phyloP scores from a whole-genome alignment of 2,797 vertebrate genomes.

The Etheostoma perlongum region DNA sequence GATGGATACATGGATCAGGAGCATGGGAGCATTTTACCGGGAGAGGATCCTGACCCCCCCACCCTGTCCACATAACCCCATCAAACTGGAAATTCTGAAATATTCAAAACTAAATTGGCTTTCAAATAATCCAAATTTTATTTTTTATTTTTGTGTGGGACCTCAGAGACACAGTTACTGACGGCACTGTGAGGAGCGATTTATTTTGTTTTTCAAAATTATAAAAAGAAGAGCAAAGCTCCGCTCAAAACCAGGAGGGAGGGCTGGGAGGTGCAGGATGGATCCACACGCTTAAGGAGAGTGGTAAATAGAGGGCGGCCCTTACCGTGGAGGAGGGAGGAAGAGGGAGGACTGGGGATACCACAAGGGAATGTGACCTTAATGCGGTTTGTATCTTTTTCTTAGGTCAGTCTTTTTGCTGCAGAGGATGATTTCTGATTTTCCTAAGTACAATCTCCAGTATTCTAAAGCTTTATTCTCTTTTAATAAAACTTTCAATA shows the following conservation, averaged over 20 bases:
- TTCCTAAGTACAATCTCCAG: slow-evolving; percentile 58
- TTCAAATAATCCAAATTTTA: slow-evolving; percentile 55
- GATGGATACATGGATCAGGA: slow-evolving; percentile 97
- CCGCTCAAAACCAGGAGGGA: slow-evolving; percentile 91
- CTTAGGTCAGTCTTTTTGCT: slow-evolving; percentile 69
- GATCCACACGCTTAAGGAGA: slow-evolving; percentile 93
- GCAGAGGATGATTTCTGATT: slow-evolving; percentile 61
- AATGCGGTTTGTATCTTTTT: slow-evolving; percentile 74
- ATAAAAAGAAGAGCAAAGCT: slow-evolving; percentile 91
- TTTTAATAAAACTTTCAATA: slow-evolving; percentile 77
- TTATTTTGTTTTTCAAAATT: slow-evolving; percentile 71
- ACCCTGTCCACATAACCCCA: slow-evolving; percentile 80
- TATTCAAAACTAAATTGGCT: slow-evolving; percentile 88
- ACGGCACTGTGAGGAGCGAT: slow-evolving; percentile 81
- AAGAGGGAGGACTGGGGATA: slow-evolving; percentile 66
- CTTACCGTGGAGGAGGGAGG: slow-evolving; percentile 65
- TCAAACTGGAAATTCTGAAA: slow-evolving; percentile 78
- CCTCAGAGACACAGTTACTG: slow-evolving; percentile 89
- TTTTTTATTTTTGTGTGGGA: slow-evolving; percentile 84
- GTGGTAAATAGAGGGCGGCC: slow-evolving; percentile 89
- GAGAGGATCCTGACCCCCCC: slow-evolving; percentile 92
- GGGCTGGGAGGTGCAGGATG: slow-evolving; percentile 95
- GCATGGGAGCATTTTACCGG: slow-evolving; percentile 94
- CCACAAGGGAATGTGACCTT: slow-evolving; percentile 69
- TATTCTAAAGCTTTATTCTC: slow-evolving; percentile 76